Evolutionary conservation across 2,797 vertebrate genomes (phyloP), one percentile per base, ranked within the genome.

Genomic region (Zenarchopterus dispar): DNA sequence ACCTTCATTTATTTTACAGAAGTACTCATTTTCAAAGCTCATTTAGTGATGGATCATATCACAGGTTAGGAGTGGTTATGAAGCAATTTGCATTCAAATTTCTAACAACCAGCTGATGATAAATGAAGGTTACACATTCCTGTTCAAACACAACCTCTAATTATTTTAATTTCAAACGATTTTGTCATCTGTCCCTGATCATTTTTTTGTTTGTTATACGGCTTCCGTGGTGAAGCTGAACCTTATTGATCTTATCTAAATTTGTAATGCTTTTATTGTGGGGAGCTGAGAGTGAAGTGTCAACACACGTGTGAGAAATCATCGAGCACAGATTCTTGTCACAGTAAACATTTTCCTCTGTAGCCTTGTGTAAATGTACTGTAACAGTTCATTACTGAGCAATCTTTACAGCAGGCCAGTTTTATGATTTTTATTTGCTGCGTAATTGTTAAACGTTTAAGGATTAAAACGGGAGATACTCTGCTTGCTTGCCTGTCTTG

Each of bases 1-100:
- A 43, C 52, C 26, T 71, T 62, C 48, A 53, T 84, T 80, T 66
- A 81, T 71, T 67, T 73, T 8, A n/a, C 59, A 22, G 48, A 69
- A 60, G 46, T 56, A 15, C 22, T 48, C 17, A 13, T 60, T 42
- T 66, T 44, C 42, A 39, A 56, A 56, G 8, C 53, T 18, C 28
- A 44, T 68, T 16, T 61, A 21, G 19, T 23, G 43, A 62, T 45
- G 49, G 23, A 0, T 41, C 41, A n/a, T 5, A 13, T n/a, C 18
- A 45, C 47, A 41, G 16, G 17, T 36, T 60, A 24, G 16, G 26
- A 51, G 17, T 22, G 19, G 18, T 44, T 31, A 36, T 39, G 26
- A 45, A 16, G 33, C 53, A 24, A 51, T 60, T 33, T 44, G 21
- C 17, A 31, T 36, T 51, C 6, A 53, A 13, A 45, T 62, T 39